Base-by-base conservation (phyloP, 2,113 vertebrate species). In the Piprites chloris region DNA sequence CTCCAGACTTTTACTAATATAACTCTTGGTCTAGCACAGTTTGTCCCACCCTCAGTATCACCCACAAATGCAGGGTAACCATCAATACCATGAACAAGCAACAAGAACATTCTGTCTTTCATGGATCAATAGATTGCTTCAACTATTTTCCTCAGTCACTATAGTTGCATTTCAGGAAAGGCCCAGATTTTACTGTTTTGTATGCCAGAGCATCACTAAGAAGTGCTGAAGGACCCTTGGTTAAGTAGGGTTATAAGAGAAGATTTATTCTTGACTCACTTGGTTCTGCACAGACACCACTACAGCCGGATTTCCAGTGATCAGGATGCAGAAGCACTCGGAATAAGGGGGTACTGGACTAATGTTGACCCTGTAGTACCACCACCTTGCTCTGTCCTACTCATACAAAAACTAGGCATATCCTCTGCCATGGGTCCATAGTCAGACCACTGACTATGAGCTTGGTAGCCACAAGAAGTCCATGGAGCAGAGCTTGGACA, bases 11-110 rank as follows among this genome's bases (percentile, higher is more conserved):
- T 73, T 81, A 75, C 59, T 67, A 47, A 65, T 9, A 1, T 5
- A 93, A 81, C 41, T 79, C 77, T 61, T 56, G 66, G 41, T 77
- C 56, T 90, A 67, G 55, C 92, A 87, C 80, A 79, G 73, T 86
- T 89, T 76, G 21, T 46, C 80, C 26, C 68, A 18, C 35, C 7
- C 28, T 80, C 82, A 44, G 0, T 27, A 21, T 71, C 68, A 72
- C 49, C 68, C 52, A 63, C 30, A 65, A 93, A 87, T 11, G 41
- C 86, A 84, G 68, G 65, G 68, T 86, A 95, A 56, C 49, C 24
- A 82, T 33, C 46, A 62, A 30, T 27, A 89, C 61, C 37, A 63
- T 11, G n/a, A 65, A 82, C 78, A 82, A 85, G 32, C 32, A 83
- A 62, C 56, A 58, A 33, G 41, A 53, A 37, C 4, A 6, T 61